Evolutionary conservation across 2,113 vertebrate species (phyloP).

Genomic region (Phoxinus phoxinus): DNA sequence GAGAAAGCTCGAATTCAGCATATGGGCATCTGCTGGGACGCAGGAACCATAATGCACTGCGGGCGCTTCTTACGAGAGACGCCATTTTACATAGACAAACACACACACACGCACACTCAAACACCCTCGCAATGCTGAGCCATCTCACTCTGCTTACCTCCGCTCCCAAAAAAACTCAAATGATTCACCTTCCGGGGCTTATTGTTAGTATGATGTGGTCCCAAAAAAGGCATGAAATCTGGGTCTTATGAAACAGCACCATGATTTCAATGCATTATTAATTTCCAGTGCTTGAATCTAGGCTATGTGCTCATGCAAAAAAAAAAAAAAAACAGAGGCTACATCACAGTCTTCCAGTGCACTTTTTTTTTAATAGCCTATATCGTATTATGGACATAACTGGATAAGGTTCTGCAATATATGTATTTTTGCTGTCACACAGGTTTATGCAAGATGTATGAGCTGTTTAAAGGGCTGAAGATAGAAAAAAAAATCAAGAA

Average conservation of each 20-base stretch:
- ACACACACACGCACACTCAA: slow-evolving; percentile 22
- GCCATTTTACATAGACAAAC: slow-evolving; percentile 57
- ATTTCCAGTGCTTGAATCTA: slow-evolving; percentile 37
- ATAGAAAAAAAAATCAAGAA: background rate
- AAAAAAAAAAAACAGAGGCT: slow-evolving; percentile 17
- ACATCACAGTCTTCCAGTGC: slow-evolving; percentile 48
- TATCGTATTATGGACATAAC: background rate
- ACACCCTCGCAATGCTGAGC: slow-evolving; percentile 37
- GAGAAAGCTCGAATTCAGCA: slow-evolving; percentile 48
- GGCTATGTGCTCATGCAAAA: slow-evolving; percentile 12
- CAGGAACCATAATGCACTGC: slow-evolving; percentile 55
- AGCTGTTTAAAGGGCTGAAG: slow-evolving; percentile 40
- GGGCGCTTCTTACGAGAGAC: slow-evolving; percentile 30
- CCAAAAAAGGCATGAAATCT: slow-evolving; percentile 18
- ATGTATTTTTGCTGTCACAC: slow-evolving; percentile 46
- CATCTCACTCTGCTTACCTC: slow-evolving; percentile 2
- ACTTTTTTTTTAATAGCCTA: slow-evolving; percentile 7
- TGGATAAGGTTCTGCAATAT: background rate
- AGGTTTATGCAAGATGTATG: slow-evolving; percentile 75
- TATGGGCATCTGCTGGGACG: slow-evolving; percentile 53
- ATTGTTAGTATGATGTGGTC: slow-evolving; percentile 2
- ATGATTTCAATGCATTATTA: slow-evolving; percentile 36
- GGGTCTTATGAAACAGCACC: slow-evolving; percentile 16
- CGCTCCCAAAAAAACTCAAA: background rate
- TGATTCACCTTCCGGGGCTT: background rate